phyloP scores from a whole-genome alignment of 1,140 invertebrate species.

The Drosophila repletoides region DNA sequence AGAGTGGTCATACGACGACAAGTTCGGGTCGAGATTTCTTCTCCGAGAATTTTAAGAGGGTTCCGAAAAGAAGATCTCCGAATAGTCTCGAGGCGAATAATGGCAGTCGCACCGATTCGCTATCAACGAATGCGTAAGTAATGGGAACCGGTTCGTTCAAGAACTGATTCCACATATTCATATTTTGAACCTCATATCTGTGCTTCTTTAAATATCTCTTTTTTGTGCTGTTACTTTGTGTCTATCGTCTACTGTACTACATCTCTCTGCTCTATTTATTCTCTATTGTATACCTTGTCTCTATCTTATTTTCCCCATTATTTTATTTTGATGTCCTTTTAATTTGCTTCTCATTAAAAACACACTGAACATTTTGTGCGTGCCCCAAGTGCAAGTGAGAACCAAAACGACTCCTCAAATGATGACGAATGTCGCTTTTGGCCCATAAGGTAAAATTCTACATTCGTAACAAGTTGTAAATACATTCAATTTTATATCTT shows the following conservation, averaged over 20 bases:
- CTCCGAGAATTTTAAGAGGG: constrained; percentile 51
- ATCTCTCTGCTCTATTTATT: constrained; percentile 37
- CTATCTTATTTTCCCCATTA: constrained; percentile 27
- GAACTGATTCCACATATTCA: constrained; percentile 3
- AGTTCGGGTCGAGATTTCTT: constrained; percentile 61
- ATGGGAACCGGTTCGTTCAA: neutral
- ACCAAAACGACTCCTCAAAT: constrained; percentile 67
- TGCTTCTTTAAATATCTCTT: constrained; percentile 32
- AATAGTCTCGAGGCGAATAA: constrained; percentile 71
- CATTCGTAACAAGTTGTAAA: constrained; percentile 48
- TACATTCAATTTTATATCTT: constrained; percentile 16
- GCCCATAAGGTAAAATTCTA: constrained; percentile 79
- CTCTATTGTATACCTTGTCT: constrained; percentile 27
- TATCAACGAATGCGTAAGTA: constrained; percentile 73
- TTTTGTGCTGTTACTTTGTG: constrained; percentile 9
- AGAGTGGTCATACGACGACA: constrained; percentile 50
- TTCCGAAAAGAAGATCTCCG: constrained; percentile 42
- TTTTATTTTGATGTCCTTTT: constrained; percentile 58
- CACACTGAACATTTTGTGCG: constrained; percentile 64
- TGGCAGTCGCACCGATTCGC: constrained; percentile 72
- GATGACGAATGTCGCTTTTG: constrained; percentile 81
- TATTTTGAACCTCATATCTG: constrained; percentile 48
- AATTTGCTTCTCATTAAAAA: constrained; percentile 71
- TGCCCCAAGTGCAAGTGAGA: constrained; percentile 73
- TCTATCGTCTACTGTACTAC: constrained; percentile 40